These are phyloP conservation scores for Chloroceryle aenea DNA, from an alignment of 2,113 vertebrate species.

Conservation along the genomic window DNA sequence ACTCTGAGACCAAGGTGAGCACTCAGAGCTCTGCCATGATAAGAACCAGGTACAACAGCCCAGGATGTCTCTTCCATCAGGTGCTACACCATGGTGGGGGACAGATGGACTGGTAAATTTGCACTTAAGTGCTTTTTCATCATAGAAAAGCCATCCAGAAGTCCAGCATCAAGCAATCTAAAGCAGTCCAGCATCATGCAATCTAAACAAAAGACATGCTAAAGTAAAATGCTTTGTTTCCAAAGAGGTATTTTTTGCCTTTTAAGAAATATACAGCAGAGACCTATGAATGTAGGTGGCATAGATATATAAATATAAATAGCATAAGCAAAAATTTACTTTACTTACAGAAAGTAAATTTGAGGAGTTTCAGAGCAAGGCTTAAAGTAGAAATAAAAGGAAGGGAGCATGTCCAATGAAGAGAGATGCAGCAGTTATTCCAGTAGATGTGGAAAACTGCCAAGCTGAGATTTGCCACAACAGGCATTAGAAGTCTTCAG, in stretches of 20 bases:
- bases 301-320: not conserved
- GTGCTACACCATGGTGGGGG: rapidly evolving
- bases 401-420: not conserved
- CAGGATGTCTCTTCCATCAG: not conserved
- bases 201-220: not conserved
- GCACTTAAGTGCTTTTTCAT: not conserved
- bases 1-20: not conserved
- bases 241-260: not conserved
- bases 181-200: not conserved
- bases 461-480: constrained; percentile 14
- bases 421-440: constrained; percentile 10
- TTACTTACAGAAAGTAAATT: not conserved
- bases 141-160: not conserved
- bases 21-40: not conserved
- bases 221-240: not conserved
- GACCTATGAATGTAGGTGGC: not conserved
- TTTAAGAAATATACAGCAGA: not conserved
- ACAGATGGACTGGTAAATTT: not conserved
- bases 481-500: not conserved
- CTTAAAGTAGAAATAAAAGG: not conserved
- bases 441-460: constrained; percentile 1
- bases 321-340: not conserved
- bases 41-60: not conserved
- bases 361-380: not conserved
- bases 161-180: not conserved